Percentiles rank a stretch among this genome's conserved stretches.
These are phyloP conservation scores for Xestia ashworthii DNA, from an alignment of 2,888 invertebrate genomes.

Conservation along the genomic window DNA sequence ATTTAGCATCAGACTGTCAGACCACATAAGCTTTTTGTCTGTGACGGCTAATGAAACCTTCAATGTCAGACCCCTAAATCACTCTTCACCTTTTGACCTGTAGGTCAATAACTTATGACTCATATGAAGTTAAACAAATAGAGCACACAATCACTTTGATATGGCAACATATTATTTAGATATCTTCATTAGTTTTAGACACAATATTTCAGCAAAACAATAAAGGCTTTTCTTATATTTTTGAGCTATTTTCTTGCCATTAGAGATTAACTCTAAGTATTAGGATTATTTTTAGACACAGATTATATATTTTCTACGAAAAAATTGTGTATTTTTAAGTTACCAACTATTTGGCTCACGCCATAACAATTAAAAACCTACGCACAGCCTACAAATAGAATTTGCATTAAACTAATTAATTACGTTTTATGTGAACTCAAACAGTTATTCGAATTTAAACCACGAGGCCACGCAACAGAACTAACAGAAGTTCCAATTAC, in stretches of 20 bases:
- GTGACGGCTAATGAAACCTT: slow-evolving; percentile 39
- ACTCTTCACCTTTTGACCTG: slow-evolving; percentile 59
- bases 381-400: slow-evolving; percentile 5
- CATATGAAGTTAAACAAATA: slow-evolving; percentile 39
- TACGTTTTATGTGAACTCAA: slow-evolving; percentile 50
- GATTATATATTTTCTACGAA: not conserved
- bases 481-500: slow-evolving; percentile 8
- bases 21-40: slow-evolving; percentile 41
- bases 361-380: not conserved
- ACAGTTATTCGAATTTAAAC: slow-evolving; percentile 44
- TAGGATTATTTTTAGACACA: not conserved
- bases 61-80: slow-evolving; percentile 38
- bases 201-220: not conserved
- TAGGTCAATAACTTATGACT: slow-evolving; percentile 42
- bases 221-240: not conserved
- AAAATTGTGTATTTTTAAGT: not conserved
- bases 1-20: slow-evolving; percentile 27
- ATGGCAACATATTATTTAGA: not conserved
- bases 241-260: not conserved
- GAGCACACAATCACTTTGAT: slow-evolving; percentile 13
- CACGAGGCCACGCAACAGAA: slow-evolving; percentile 1
- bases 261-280: not conserved
- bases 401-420: slow-evolving; percentile 58
- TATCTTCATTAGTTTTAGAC: not conserved
- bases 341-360: not conserved